These are phyloP conservation scores for Zoanthus gigantus DNA, from an alignment of 92 coral and sea anemone species.

Conservation along the genomic window DNA sequence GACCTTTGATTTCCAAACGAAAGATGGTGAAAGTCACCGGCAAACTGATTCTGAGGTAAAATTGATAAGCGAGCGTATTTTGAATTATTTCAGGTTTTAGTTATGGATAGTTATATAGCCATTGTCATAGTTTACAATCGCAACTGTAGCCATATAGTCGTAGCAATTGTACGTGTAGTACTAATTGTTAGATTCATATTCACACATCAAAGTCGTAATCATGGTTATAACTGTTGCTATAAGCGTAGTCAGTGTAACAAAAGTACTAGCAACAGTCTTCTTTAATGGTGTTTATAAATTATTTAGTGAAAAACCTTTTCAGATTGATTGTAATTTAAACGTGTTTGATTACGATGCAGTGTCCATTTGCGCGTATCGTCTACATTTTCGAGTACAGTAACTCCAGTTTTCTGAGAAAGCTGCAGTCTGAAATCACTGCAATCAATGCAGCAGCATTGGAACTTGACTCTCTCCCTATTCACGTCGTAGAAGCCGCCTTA, in stretches of 20 bases:
- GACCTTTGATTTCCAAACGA: slow-evolving; percentile 32
- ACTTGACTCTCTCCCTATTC: slow-evolving; percentile 85
- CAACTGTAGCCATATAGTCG: too few species aligned
- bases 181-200: too few species aligned
- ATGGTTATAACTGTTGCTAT: too few species aligned
- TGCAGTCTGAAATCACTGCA: slow-evolving; percentile 79
- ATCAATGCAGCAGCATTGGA: slow-evolving; percentile 93
- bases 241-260: too few species aligned
- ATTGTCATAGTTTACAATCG: too few species aligned
- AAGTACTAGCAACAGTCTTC: too few species aligned
- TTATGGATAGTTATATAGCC: neutral
- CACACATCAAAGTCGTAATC: too few species aligned
- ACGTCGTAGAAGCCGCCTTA: slow-evolving; percentile 94
- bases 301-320: neutral
- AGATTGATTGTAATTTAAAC: neutral
- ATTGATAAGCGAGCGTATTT: neutral
- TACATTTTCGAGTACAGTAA: slow-evolving; percentile 92
- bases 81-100: neutral
- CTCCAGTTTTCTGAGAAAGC: slow-evolving; percentile 78
- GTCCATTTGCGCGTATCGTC: slow-evolving; percentile 90
- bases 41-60: slow-evolving; percentile 64
- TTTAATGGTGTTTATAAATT: too few species aligned
- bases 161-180: too few species aligned
- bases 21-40: slow-evolving; percentile 19
- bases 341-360: slow-evolving; percentile 53